These are phyloP conservation scores for Philypnodon macrostomus DNA, from an alignment of 2,797 vertebrate genomes.

Conservation along the genomic window DNA sequence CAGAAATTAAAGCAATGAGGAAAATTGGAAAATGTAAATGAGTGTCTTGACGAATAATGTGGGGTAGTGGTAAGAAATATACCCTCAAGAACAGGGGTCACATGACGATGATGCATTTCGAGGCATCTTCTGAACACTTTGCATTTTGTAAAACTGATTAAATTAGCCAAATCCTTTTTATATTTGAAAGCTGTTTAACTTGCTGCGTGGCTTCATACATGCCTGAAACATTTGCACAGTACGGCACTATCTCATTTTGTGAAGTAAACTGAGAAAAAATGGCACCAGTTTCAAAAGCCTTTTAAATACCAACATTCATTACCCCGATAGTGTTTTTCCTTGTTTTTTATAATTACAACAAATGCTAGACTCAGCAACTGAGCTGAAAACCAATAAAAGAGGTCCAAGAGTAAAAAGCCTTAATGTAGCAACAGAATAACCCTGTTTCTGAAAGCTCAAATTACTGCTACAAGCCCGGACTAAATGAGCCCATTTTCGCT, in stretches of 20 bases:
- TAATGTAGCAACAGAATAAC: constrained; percentile 5
- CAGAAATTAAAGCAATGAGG: constrained; percentile 35
- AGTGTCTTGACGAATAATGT: no score
- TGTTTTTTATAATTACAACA: background rate
- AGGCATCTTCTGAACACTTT: no score
- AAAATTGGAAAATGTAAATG: constrained; percentile 36
- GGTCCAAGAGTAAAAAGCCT: constrained; percentile 1
- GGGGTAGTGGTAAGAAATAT: no score
- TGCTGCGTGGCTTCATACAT: no score
- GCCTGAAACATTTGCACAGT: no score
- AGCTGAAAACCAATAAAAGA: constrained; percentile 1
- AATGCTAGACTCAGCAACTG: background rate
- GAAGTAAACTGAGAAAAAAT: background rate
- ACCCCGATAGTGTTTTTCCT: background rate
- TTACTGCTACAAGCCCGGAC: background rate
- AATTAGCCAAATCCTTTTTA: no score
- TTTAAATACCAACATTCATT: background rate
- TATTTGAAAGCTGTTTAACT: no score
- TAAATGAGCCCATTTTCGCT: background rate
- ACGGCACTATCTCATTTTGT: no score
- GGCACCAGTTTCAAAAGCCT: background rate
- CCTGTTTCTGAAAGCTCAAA: constrained; percentile 3
- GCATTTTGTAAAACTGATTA: no score
- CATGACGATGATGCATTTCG: no score
- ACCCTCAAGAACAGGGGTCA: no score